These are phyloP conservation scores for Hydropotes inermis DNA, from an alignment of 2,113 vertebrate species.

Conservation along the genomic window DNA sequence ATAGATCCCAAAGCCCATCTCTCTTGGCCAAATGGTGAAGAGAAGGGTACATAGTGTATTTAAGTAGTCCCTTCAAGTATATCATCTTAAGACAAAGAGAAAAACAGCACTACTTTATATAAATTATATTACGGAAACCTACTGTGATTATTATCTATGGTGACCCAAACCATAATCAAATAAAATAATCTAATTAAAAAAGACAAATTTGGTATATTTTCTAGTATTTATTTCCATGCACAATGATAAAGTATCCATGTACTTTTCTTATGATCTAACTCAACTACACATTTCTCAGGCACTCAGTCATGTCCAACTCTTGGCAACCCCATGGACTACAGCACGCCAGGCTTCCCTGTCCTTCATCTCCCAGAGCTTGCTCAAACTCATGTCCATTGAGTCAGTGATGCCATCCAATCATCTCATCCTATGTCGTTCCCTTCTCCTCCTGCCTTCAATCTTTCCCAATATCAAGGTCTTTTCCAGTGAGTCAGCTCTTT, in stretches of 20 bases:
- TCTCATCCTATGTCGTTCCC: not conserved
- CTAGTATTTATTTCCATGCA: not conserved
- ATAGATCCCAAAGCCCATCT: not conserved
- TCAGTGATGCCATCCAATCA: not conserved
- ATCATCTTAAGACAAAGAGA: not conserved
- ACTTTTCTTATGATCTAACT: conserved; percentile 5
- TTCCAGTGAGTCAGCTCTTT: not conserved
- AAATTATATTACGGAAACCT: not conserved
- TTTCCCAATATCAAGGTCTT: not conserved
- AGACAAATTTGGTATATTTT: conserved; percentile 27
- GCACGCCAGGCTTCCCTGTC: not conserved
- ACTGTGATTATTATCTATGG: not conserved
- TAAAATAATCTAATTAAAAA: conserved; percentile 8
- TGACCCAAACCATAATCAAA: not conserved
- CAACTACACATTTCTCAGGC: not conserved
- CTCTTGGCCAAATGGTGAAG: not conserved
- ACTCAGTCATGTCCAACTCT: not conserved
- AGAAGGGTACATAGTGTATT: not conserved
- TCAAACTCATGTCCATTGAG: not conserved
- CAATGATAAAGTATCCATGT: not conserved
- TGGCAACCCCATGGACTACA: not conserved
- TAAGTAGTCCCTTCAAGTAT: conserved; percentile 9
- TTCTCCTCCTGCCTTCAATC: not conserved
- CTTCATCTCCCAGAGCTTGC: not conserved
- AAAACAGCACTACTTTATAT: conserved; percentile 16